Percentiles rank a stretch among this genome's conserved stretches.
phyloP scores from a whole-genome alignment of 2,113 vertebrate species.

The Tenebrosternarchus preto region DNA sequence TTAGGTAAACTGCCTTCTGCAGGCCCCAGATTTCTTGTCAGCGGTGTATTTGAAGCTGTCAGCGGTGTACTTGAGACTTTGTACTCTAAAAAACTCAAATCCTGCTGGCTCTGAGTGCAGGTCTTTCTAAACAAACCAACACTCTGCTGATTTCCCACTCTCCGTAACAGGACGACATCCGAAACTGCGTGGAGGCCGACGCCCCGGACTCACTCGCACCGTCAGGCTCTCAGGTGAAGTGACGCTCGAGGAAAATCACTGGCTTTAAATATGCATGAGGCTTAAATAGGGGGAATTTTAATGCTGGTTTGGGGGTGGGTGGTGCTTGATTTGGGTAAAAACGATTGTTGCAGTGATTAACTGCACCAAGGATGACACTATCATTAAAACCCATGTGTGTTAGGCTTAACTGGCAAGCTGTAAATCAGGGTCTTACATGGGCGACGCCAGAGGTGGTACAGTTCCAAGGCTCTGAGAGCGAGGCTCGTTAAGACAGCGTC shows the following conservation, averaged over 20 bases:
- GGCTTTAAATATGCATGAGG: constrained; percentile 42
- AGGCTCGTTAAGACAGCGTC: constrained; percentile 15
- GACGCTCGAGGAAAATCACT: not conserved
- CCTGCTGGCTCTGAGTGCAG: not conserved
- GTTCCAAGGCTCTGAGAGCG: constrained; percentile 26
- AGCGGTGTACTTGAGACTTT: not conserved
- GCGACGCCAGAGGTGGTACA: constrained; percentile 24
- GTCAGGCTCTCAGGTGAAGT: not conserved
- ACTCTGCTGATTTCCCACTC: constrained; percentile 8
- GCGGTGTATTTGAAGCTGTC: too few species aligned
- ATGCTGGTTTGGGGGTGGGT: not conserved
- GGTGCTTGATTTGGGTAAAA: constrained; percentile 25
- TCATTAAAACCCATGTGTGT: constrained; percentile 46
- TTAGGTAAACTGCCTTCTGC: too few species aligned
- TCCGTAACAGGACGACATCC: not conserved
- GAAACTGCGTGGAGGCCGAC: not conserved
- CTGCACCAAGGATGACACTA: constrained; percentile 16
- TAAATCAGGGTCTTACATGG: constrained; percentile 9
- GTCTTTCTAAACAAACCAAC: constrained; percentile 8
- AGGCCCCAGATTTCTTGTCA: too few species aligned
- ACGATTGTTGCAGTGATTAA: constrained; percentile 47
- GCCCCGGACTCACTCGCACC: not conserved
- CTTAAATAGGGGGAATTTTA: constrained; percentile 46
- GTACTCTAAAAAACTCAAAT: not conserved
- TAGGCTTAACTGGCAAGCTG: constrained; percentile 51